Evolutionary conservation across 2,113 vertebrate genomes (phyloP), one percentile per base, ranked within the genome.

Genomic region (Hippoglossus stenolepis): DNA sequence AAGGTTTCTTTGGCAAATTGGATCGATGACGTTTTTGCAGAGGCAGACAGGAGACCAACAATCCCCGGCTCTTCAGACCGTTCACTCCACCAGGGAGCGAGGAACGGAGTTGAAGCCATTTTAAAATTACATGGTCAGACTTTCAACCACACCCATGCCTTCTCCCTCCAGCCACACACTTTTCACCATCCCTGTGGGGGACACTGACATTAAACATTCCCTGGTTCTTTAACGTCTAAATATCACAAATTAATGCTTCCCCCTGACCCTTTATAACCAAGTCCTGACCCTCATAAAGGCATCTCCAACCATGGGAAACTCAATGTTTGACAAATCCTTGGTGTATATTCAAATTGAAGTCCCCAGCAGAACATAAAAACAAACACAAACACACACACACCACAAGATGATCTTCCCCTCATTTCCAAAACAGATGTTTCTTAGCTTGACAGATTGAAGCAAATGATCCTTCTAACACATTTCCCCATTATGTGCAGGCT

Each of bases 381-480:
- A 43, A 43, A 2, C 40, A 12, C 56, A 7, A 14, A 53, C 51
- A 23, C 1, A 35, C 20, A 66, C 11, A 51, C 23, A 63, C 57
- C 13, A 54, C 9, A 31, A 59, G 20, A 67, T 71, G 24, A 79
- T 65, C 53, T 53, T 43, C 17, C 43, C 24, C 60, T 73, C 51
- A 54, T 60, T 65, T 47, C 15, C 8, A n/a, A 47, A 70, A 76
- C 85, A 87, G 76, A 82, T 85, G 79, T 85, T 90, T 75, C 75
- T 58, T 59, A 79, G 26, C 38, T 65, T 71, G 71, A 86, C 77
- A 85, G 82, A 83, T 70, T 87, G 75, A 45, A 77, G 38, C 69
- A 79, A 80, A 79, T 72, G 23, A 86, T 53, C 82, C 79, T 56
- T 75, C 65, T 63, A 70, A 72, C 74, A 73, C 70, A 65, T 77